Evolutionary conservation across 2,797 vertebrate species (phyloP).

Genomic region (Hephaestus fuliginosus): DNA sequence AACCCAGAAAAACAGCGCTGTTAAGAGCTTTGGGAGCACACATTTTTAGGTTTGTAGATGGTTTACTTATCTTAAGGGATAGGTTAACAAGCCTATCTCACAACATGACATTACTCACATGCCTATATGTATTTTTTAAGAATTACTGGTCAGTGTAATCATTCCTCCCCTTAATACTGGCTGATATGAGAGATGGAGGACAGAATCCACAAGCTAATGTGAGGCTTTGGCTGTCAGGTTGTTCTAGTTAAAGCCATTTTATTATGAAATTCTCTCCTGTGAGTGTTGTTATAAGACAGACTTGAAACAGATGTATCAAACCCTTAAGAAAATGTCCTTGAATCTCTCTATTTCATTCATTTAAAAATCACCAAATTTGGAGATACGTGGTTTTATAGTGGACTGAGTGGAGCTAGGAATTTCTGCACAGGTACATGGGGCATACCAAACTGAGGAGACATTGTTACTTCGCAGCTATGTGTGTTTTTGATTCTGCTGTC

Average conservation of each 20-base stretch:
- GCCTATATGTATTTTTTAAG: not conserved
- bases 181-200: not conserved
- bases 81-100: not conserved
- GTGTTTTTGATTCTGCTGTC: constrained; percentile 18
- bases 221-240: not conserved
- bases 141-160: not conserved
- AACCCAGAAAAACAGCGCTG: no score
- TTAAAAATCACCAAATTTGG: not conserved
- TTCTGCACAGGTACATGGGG: not conserved
- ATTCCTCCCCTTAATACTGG: not conserved
- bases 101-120: not conserved
- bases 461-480: not conserved
- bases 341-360: not conserved
- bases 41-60: not conserved
- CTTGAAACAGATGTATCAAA: not conserved
- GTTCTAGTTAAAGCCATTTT: not conserved
- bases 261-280: not conserved
- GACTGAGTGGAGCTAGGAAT: not conserved
- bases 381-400: not conserved
- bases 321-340: not conserved
- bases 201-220: not conserved
- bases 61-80: not conserved
- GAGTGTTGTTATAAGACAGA: not conserved
- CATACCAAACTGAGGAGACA: not conserved
- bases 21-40: no score